These are phyloP conservation scores for Morpho achilles DNA, from an alignment of 2,888 invertebrate genomes.

Conservation along the genomic window DNA sequence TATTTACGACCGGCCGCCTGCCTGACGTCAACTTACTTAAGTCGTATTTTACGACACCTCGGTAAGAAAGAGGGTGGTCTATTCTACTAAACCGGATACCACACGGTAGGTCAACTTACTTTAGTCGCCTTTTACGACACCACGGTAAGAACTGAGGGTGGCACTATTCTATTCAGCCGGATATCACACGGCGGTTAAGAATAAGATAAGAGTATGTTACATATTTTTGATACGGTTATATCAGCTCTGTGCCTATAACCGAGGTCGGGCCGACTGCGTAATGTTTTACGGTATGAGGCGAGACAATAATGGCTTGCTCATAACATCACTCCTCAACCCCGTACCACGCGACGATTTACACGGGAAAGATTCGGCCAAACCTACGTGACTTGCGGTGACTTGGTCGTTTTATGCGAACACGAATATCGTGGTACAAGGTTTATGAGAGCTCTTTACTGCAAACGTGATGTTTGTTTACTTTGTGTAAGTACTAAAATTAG, in stretches of 20 bases:
- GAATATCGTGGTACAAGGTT: conserved; percentile 10
- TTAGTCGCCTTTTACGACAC: no score
- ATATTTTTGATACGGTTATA: conserved; percentile 40
- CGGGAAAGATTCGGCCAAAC: conserved; percentile 42
- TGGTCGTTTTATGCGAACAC: neutral
- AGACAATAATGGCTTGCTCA: conserved; percentile 80
- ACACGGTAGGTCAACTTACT: no score
- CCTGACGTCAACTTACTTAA: no score
- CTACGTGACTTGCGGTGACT: conserved; percentile 18
- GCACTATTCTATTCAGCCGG: no score
- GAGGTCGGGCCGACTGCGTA: conserved; percentile 69
- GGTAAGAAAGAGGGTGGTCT: no score
- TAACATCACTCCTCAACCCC: conserved; percentile 74
- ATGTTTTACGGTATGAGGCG: conserved; percentile 79
- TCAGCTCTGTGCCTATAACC: conserved; percentile 60
- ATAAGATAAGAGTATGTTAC: neutral
- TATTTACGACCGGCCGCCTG: no score
- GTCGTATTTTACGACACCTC: no score
- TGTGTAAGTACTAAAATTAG: conserved; percentile 11
- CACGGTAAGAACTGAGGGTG: no score
- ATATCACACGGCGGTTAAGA: no score
- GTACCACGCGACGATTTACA: conserved; percentile 57
- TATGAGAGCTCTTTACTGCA: conserved; percentile 1
- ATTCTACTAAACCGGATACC: no score
- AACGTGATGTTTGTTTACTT: conserved; percentile 12